These are phyloP conservation scores for Cyclopterus lumpus DNA, from an alignment of 2,797 vertebrate species.

Conservation along the genomic window DNA sequence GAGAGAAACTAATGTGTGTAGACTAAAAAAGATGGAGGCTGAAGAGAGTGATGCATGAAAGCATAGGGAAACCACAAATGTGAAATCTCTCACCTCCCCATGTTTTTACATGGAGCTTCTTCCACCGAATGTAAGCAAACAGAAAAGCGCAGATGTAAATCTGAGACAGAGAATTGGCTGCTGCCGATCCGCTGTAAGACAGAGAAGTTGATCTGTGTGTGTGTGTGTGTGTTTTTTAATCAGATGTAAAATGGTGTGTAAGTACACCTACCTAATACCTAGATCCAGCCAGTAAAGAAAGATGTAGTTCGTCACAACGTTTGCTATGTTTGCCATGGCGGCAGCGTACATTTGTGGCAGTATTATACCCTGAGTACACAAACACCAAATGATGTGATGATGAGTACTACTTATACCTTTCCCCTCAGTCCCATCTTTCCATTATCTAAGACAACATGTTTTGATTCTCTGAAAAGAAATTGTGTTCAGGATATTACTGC, in stretches of 20 bases:
- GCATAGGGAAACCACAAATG: not conserved
- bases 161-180: conserved; percentile 88
- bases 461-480: conserved; percentile 5
- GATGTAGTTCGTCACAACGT: conserved; percentile 87
- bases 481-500: conserved; percentile 4
- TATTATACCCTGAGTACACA: conserved; percentile 87
- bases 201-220: not conserved
- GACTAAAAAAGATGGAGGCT: conserved; percentile 1
- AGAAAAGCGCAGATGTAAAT: conserved; percentile 84
- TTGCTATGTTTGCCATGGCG: conserved; percentile 86
- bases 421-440: not conserved
- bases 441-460: conserved; percentile 5
- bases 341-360: conserved; percentile 88
- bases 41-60: not conserved
- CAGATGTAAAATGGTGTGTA: too few relatives aligned
- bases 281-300: conserved; percentile 87
- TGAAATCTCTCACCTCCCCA: conserved; percentile 88
- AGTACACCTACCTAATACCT: conserved; percentile 87
- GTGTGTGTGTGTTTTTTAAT: not conserved
- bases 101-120: conserved; percentile 87
- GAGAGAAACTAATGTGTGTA: conserved; percentile 48
- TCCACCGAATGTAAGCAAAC: conserved; percentile 87
- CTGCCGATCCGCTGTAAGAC: conserved; percentile 89
- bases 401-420: not conserved
- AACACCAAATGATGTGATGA: conserved; percentile 13